A percentile compares a stretch with the other conserved stretches of the same genome.
phyloP scores from a whole-genome alignment of 2,888 invertebrate genomes.

The Acrobasis consociella region DNA sequence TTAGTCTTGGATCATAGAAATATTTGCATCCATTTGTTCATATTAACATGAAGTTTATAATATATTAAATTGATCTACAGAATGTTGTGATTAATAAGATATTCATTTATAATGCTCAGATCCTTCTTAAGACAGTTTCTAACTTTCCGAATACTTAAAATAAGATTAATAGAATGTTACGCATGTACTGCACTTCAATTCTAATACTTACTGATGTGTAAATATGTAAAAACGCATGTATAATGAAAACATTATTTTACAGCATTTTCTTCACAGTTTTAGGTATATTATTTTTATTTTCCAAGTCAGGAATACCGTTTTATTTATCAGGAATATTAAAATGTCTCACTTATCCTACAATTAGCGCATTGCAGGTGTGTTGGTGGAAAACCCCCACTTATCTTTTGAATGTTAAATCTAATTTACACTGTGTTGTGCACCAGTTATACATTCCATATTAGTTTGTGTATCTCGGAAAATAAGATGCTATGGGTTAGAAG shows the following conservation, averaged over 20 bases:
- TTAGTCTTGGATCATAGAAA: constrained; percentile 11
- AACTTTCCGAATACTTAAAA: background rate
- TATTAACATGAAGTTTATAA: background rate
- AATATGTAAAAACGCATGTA: background rate
- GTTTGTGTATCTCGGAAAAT: no score
- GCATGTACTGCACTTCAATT: background rate
- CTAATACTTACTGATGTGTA: background rate
- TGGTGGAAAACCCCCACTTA: no score
- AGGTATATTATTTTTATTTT: background rate
- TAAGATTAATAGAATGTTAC: background rate
- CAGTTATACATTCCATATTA: no score
- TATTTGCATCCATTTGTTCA: background rate
- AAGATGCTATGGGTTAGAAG: no score
- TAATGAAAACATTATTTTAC: background rate
- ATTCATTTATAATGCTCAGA: background rate
- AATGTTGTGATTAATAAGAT: background rate
- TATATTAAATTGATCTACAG: background rate
- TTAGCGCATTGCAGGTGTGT: no score
- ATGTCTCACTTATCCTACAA: no score
- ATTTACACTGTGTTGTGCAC: no score
- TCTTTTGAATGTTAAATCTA: no score
- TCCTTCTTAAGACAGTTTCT: background rate
- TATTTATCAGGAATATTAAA: background rate
- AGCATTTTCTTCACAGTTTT: background rate
- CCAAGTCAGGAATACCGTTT: background rate